Evolutionary conservation across 2,113 vertebrate genomes (phyloP), one percentile per base, ranked within the genome.

Genomic region (Periophthalmus modestus): DNA sequence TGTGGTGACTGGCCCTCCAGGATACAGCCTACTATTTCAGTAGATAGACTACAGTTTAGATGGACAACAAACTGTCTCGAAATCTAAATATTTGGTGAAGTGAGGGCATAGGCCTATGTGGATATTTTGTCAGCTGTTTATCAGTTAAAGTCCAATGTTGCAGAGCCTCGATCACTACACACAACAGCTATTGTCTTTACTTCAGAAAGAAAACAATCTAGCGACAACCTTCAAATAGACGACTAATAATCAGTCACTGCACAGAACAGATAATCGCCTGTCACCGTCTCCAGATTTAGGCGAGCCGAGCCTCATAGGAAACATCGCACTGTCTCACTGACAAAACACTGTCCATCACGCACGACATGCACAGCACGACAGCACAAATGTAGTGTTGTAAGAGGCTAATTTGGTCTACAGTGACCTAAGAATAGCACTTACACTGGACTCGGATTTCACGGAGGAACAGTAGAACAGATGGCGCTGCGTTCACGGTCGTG

Each of bases 341-440:
- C 82, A 36, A 66, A 21, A 43, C 69, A 21, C 12, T 73, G 18
- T 18, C 39, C 33, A 23, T 52, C 19, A 11, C 72, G 52, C 39
- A 66, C 65, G 50, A 47, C 75, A 50, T 70, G 16, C 23, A 0
- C 7, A 21, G 52, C 24, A 59, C 6, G 57, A 63, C 78, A 21
- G 54, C 61, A 71, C 54, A 69, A 24, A 19, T 68, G n/a, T 33
- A 3, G 57, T 2, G 12, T 75, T 23, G 69, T 21, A 33, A 50
- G 18, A 55, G 55, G 85, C 85, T 92, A 87, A 90, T 66, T 89
- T 73, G 62, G 73, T 66, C 19, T 71, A 70, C 81, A 71, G 85
- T 66, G 67, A 81, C 54, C 33, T 82, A 85, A 78, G 82, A 82
- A 87, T 89, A 36, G 48, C 80, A 93, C 92, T 93, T 85, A 93